A percentile compares a stretch with the other conserved stretches of the same genome.
These are phyloP conservation scores for Aurelia sp. DNA, from an alignment of 30 jellyfish, hydroid and myxozoan species.

Conservation along the genomic window DNA sequence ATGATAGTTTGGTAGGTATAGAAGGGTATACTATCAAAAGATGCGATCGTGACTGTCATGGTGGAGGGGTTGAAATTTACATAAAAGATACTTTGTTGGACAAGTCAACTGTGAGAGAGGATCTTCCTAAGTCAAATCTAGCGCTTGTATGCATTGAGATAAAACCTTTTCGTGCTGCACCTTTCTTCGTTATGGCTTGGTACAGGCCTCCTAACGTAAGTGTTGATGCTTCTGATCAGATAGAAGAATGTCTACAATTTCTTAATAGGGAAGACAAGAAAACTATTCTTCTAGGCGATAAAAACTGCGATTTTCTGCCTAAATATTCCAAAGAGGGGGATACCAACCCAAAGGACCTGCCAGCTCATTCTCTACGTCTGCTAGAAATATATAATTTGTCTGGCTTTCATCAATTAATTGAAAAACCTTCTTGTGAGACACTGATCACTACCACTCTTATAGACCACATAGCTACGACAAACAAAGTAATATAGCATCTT, in stretches of 20 bases:
- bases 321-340: too few relatives aligned
- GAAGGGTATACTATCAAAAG: slow-evolving; percentile 5
- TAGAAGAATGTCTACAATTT: not conserved
- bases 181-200: slow-evolving; percentile 11
- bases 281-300: slow-evolving; percentile 24
- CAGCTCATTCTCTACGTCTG: too few relatives aligned
- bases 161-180: slow-evolving; percentile 38
- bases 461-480: slow-evolving; percentile 10
- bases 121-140: slow-evolving; percentile 15
- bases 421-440: slow-evolving; percentile 19
- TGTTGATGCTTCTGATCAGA: too few relatives aligned
- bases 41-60: too few relatives aligned
- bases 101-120: slow-evolving; percentile 16
- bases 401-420: slow-evolving; percentile 27
- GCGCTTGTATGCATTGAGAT: slow-evolving; percentile 10
- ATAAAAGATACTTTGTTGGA: slow-evolving; percentile 8
- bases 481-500: not conserved
- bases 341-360: not conserved
- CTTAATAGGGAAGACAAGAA: too few relatives aligned
- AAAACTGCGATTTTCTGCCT: slow-evolving; percentile 6
- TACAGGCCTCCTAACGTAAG: too few relatives aligned
- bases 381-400: too few relatives aligned
- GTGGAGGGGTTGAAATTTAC: slow-evolving; percentile 9
- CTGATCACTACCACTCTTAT: not conserved
- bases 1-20: slow-evolving; percentile 13